phyloP scores from a whole-genome alignment of 2,113 vertebrate genomes.

The Actenoides lindsayi region DNA sequence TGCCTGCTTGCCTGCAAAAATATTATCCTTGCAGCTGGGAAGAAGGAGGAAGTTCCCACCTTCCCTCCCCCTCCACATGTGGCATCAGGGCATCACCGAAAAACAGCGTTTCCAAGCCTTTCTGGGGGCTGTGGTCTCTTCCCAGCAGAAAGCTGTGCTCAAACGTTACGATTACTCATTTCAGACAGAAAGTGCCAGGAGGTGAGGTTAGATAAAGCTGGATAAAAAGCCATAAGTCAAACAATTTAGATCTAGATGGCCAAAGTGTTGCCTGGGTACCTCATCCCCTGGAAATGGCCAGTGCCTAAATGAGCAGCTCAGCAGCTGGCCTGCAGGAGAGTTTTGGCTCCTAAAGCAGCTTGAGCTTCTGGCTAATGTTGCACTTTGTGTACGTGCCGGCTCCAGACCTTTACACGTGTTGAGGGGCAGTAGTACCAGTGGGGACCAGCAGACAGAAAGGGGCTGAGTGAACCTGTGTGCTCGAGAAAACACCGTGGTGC shows the following conservation, averaged over 20 bases:
- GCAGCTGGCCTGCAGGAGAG: background rate
- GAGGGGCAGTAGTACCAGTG: background rate
- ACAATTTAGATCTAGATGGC: background rate
- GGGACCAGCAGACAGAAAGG: background rate
- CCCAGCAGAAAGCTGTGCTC: background rate
- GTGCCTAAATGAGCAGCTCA: background rate
- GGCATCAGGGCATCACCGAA: background rate
- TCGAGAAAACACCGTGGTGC: background rate
- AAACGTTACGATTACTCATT: background rate
- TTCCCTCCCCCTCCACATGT: background rate
- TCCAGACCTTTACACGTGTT: accelerated
- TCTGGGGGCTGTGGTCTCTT: background rate
- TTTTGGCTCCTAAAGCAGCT: background rate
- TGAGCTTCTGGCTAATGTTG: background rate
- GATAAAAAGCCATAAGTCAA: background rate
- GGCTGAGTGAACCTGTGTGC: background rate
- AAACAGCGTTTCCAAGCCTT: background rate
- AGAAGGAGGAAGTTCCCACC: background rate
- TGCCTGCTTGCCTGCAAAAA: constrained; percentile 47
- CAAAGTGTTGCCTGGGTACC: background rate
- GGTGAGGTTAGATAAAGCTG: background rate
- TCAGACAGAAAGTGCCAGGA: background rate
- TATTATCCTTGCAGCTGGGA: constrained; percentile 50
- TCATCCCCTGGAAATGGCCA: background rate
- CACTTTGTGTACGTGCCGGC: accelerated